Base-by-base conservation (phyloP, 2,113 vertebrate genomes). In the Syrmaticus mikado region DNA sequence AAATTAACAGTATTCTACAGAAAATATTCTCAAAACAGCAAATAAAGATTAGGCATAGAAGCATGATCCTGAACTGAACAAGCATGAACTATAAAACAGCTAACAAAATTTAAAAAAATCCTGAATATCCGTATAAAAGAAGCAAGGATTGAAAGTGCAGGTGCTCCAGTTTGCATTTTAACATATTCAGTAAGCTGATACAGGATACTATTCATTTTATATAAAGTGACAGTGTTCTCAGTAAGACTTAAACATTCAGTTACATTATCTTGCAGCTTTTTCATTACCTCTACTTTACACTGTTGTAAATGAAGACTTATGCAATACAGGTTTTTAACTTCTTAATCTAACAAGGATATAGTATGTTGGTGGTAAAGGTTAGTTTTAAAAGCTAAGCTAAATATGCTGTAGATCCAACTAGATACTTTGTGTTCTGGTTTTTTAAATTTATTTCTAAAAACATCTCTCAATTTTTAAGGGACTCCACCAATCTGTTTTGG, bases 131-230 rank as follows among this genome's bases (percentile, higher is more conserved):
- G 91, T 91, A 95, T 94, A 96, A 93, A 97, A 93, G 88, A 97
- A 98, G 88, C 92, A 92, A 92, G 88, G 96, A 98, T 97, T 97
- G 97, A 99, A 98, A 99, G 98, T 99, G 98, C 98, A 98, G 97
- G 97, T 98, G 98, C 94, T 98, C 96, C 94, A 97, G 90, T 82
- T 95, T 93, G 94, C 95, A 95, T 95, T 86, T 86, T 68, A 96
- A 97, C 95, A 86, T 87, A 96, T 78, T 96, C 94, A 85, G 91
- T 90, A 96, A 95, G 76, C 58, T 91, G 81, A 95, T 87, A 96
- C 93, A 95, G 89, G 92, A 93, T 85, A 94, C 85, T 90, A 95
- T 70, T 97, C 19, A 82, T 94, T 92, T 86, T 62, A 90, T 93
- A 97, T 97, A 98, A 98, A 98, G 98, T 97, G 97, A 97, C 97